These are phyloP conservation scores for Tursiops truncatus DNA, from an alignment of 2,113 vertebrate genomes.

Conservation along the genomic window DNA sequence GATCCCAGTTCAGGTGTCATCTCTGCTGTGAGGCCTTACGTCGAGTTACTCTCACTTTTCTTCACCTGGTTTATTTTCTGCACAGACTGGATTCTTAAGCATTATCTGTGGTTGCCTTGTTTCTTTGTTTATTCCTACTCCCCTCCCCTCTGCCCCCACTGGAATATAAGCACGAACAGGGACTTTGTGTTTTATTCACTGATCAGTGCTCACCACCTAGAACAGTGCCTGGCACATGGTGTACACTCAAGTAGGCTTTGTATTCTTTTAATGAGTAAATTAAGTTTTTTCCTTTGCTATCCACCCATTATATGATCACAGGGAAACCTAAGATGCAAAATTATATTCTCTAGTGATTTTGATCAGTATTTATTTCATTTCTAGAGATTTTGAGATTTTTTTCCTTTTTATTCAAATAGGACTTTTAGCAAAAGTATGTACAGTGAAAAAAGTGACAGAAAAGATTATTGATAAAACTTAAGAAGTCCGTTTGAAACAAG, in stretches of 20 bases:
- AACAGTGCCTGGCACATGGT: neutral
- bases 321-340: conserved; percentile 7
- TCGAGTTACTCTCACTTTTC: neutral
- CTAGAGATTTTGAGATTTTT: conserved; percentile 16
- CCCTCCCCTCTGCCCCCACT: neutral
- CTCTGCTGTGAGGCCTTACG: neutral
- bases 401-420: conserved; percentile 19
- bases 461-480: conserved; percentile 11
- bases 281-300: neutral
- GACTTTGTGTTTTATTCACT: neutral
- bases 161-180: neutral
- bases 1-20: neutral
- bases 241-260: neutral
- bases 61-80: neutral
- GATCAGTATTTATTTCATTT: neutral
- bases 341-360: neutral
- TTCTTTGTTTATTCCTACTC: neutral
- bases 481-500: neutral
- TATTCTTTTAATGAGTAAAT: neutral
- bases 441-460: neutral
- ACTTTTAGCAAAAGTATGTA: neutral
- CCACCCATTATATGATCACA: neutral
- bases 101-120: neutral
- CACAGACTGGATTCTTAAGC: neutral
- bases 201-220: neutral